phyloP scores from a whole-genome alignment of 2,797 vertebrate genomes.

The Sebastes baramenuke region DNA sequence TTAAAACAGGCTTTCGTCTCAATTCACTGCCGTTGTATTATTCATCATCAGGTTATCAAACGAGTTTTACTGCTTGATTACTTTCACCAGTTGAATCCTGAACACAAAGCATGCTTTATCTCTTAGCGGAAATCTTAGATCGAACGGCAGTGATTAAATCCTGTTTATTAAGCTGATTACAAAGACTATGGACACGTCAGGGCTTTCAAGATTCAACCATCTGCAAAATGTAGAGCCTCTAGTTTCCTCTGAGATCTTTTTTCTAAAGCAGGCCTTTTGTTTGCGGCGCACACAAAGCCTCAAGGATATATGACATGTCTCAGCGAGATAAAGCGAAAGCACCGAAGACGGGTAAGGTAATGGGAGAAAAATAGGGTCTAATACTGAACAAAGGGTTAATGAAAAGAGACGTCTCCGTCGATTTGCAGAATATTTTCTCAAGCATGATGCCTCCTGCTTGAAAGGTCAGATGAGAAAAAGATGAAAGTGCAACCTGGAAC shows the following conservation, averaged over 20 bases:
- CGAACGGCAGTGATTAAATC: not conserved
- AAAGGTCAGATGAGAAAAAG: slow-evolving; percentile 73
- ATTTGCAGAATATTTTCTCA: slow-evolving; percentile 69
- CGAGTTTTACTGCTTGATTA: slow-evolving; percentile 3
- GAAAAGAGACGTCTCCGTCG: slow-evolving; percentile 57
- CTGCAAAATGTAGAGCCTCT: not conserved
- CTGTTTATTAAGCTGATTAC: not conserved
- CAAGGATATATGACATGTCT: not conserved
- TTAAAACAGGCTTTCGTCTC: not conserved
- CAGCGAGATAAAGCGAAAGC: not conserved
- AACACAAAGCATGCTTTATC: not conserved
- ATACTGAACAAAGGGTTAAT: slow-evolving; percentile 52
- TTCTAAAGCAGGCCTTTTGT: not conserved
- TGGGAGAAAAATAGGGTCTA: not conserved
- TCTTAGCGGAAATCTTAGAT: not conserved
- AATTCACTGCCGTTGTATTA: not conserved
- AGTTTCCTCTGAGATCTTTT: not conserved
- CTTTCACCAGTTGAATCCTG: not conserved
- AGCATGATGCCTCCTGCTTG: slow-evolving; percentile 56
- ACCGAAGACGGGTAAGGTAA: not conserved
- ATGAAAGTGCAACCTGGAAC: slow-evolving; percentile 47
- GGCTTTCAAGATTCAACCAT: not conserved
- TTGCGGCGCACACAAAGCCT: not conserved
- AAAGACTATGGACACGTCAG: not conserved
- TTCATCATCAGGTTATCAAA: slow-evolving; percentile 2